Evolutionary conservation across 2,797 vertebrate genomes (phyloP).

Genomic region (Emys orbicularis): DNA sequence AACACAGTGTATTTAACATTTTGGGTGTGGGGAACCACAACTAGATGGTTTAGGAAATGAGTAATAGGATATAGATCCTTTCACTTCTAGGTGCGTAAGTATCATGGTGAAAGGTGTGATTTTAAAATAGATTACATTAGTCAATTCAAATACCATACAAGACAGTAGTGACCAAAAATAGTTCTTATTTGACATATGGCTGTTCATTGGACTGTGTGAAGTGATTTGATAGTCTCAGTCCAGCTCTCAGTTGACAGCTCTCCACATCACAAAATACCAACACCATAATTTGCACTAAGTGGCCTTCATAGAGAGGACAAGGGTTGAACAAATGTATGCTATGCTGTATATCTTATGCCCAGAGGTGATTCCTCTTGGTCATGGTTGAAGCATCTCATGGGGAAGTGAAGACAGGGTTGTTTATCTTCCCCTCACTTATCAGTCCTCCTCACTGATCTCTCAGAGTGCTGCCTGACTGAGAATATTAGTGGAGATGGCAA

Average conservation of each 20-base stretch:
- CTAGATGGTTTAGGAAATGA: not conserved
- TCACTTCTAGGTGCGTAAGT: not conserved
- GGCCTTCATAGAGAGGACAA: slow-evolving; percentile 25
- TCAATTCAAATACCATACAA: not conserved
- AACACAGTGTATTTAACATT: not conserved
- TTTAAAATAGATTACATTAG: not conserved
- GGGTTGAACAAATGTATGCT: slow-evolving; percentile 35
- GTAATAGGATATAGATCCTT: not conserved
- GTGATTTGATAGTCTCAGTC: not conserved
- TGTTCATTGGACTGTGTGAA: not conserved
- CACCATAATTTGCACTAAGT: slow-evolving; percentile 22
- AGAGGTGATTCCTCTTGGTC: slow-evolving; percentile 46
- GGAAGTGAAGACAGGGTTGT: slow-evolving; percentile 39
- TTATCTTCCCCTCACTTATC: slow-evolving; percentile 45
- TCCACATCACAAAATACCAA: slow-evolving; percentile 6
- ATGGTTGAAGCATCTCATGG: slow-evolving; percentile 33
- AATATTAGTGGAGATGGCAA: slow-evolving; percentile 49
- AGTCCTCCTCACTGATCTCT: slow-evolving; percentile 20
- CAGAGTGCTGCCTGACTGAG: not conserved
- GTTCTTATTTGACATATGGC: not conserved
- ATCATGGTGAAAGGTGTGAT: not conserved
- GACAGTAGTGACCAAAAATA: not conserved
- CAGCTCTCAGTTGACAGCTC: slow-evolving; percentile 10
- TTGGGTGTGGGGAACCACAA: not conserved
- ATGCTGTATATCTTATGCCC: not conserved